A percentile compares a stretch with the other conserved stretches of the same genome.
These are phyloP conservation scores for Acanthis flammea DNA, from an alignment of 2,797 vertebrate genomes.

Conservation along the genomic window DNA sequence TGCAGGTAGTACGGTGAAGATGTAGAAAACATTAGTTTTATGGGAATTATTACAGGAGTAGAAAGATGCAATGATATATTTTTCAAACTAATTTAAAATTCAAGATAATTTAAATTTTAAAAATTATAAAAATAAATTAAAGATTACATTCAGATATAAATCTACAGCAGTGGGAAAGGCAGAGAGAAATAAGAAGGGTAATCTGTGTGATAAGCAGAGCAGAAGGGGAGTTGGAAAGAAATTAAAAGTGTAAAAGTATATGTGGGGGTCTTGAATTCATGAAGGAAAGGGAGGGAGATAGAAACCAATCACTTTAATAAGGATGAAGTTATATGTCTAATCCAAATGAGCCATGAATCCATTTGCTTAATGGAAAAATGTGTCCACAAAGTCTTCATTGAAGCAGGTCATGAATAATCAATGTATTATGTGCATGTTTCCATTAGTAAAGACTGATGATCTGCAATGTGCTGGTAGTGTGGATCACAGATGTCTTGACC, in stretches of 20 bases:
- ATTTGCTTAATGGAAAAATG: background rate
- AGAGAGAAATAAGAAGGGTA: background rate
- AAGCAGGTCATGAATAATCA: slow-evolving; percentile 2
- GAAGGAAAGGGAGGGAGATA: background rate
- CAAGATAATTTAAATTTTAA: background rate
- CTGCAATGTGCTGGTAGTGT: background rate
- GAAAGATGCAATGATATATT: background rate
- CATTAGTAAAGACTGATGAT: background rate
- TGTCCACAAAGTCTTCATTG: background rate
- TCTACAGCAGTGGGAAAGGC: background rate
- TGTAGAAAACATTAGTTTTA: background rate
- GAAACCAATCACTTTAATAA: background rate
- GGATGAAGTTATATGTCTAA: background rate
- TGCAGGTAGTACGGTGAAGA: background rate
- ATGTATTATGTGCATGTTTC: background rate
- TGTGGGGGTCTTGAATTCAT: background rate
- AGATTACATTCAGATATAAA: background rate
- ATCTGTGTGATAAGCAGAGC: background rate
- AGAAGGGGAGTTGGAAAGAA: background rate
- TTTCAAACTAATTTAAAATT: background rate
- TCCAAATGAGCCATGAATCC: slow-evolving; percentile 35
- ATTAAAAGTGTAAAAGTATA: background rate
- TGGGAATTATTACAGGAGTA: background rate
- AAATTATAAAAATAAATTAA: background rate
- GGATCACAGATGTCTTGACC: background rate